Base-by-base conservation (phyloP, 2,113 vertebrate species). In the Cranoglanis bouderius region DNA sequence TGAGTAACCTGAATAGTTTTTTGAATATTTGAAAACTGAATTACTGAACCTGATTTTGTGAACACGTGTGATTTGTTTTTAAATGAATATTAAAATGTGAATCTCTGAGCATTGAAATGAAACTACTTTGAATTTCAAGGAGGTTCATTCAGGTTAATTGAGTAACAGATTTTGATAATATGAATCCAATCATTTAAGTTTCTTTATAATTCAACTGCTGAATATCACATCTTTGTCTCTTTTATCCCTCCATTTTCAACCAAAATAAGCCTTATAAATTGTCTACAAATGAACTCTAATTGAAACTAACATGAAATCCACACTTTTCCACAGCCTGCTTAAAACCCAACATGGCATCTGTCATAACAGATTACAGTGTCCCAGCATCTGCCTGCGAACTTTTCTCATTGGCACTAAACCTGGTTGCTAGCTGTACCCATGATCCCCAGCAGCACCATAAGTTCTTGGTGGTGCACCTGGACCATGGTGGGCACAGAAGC, bases 381-480 rank as follows among this genome's bases (percentile, higher is more conserved):
- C 94, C 94, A 67, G 94, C 94, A 32, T 92, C 96, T 7, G 91
- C 96, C 38, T 91, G 94, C 63, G 95, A 96, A 88, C 94, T 96
- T 49, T 97, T 96, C 85, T 93, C 94, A 38, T 90, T 97, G 38
- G 94, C 95, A 43, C 94, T 97, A 55, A 96, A 96, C 90, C 92
- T 97, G 51, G 94, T 97, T 75, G 95, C 93, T 10, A 93, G 96
- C 5, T 94, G 95, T 0, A 87, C 96, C 35, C 94, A 94, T 90
- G 93, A 90, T 14, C 84, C 92, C 59, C 85, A 35, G 0, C 87
- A 90, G 46, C 88, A 94, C 49, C 88, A 90, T 35, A 97, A 96
- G 89, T 97, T 97, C 70, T 89, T 95, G 87, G 93, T 96, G 10
- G 94, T 97, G 89, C 93, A 91, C 87, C 94, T 97, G 14, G 93